Conservation (phyloP, 2,797 vertebrate genomes). For the Pseudomugil tenellus region DNA sequence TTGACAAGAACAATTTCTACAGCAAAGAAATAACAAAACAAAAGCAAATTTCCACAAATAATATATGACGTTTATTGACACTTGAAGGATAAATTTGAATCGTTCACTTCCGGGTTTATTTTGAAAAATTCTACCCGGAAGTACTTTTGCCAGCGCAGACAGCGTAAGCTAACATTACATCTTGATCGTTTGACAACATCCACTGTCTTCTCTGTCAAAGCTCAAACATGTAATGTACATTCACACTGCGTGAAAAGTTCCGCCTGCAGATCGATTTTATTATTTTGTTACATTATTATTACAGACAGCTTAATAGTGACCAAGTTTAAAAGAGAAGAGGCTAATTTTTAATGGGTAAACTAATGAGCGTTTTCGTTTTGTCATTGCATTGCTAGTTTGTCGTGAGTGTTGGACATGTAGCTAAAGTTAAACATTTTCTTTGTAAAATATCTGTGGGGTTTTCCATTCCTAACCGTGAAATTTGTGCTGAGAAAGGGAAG, state of each 20-base stretch:
- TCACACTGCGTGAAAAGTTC: background rate
- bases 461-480: slow-evolving; percentile 5
- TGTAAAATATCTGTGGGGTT: slow-evolving; percentile 23
- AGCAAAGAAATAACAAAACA: no score
- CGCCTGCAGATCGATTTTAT: background rate
- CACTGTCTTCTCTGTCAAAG: slow-evolving; percentile 51
- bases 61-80: no score
- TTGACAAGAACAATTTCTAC: no score
- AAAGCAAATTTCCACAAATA: no score
- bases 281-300: background rate
- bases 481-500: slow-evolving; percentile 1
- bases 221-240: slow-evolving; percentile 68
- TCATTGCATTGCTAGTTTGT: slow-evolving; percentile 40
- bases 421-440: slow-evolving; percentile 27
- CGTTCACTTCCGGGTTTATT: slow-evolving; percentile 57
- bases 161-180: slow-evolving; percentile 49
- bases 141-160: slow-evolving; percentile 33
- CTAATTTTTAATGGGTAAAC: slow-evolving; percentile 45
- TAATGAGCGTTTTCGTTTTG: slow-evolving; percentile 39
- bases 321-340: slow-evolving; percentile 6
- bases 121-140: slow-evolving; percentile 71
- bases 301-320: background rate
- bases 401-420: slow-evolving; percentile 58
- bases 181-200: slow-evolving; percentile 73
- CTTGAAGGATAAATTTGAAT: background rate